phyloP scores from a whole-genome alignment of 2,888 invertebrate genomes.

The Stegana nigrithorax region DNA sequence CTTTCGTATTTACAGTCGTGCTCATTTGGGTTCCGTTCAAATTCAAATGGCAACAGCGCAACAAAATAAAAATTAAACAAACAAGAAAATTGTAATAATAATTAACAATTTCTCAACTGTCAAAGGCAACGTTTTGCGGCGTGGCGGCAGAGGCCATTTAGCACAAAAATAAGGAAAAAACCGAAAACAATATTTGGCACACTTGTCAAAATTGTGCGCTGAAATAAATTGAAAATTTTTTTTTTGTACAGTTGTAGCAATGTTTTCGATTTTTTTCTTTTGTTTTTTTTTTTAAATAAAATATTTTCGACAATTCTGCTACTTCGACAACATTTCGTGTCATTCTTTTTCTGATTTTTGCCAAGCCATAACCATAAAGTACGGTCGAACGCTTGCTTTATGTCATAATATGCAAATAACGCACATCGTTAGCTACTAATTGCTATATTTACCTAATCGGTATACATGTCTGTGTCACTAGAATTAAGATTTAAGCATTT shows the following conservation, averaged over 20 bases:
- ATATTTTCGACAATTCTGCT: not conserved
- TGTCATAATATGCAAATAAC: no score
- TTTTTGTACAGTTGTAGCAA: not conserved
- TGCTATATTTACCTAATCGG: no score
- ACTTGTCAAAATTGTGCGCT: conserved; percentile 5
- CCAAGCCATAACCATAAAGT: no score
- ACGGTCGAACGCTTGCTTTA: no score
- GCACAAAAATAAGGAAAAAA: not conserved
- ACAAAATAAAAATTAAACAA: no score
- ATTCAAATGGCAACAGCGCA: not conserved
- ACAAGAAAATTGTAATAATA: no score
- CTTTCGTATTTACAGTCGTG: no score
- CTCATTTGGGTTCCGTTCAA: not conserved
- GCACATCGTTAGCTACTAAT: no score
- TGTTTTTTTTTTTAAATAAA: not conserved
- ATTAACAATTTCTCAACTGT: conserved; percentile 18
- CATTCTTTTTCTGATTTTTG: no score
- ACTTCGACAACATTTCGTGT: no score
- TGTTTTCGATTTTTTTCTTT: no score
- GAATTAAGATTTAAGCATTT: not conserved
- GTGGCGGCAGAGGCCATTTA: not conserved
- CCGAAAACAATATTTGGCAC: not conserved
- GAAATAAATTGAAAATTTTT: conserved; percentile 11
- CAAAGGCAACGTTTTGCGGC: not conserved
- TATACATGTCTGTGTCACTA: no score